phyloP scores from a whole-genome alignment of 2,888 invertebrate species.

The Chrysotoxum bicinctum region DNA sequence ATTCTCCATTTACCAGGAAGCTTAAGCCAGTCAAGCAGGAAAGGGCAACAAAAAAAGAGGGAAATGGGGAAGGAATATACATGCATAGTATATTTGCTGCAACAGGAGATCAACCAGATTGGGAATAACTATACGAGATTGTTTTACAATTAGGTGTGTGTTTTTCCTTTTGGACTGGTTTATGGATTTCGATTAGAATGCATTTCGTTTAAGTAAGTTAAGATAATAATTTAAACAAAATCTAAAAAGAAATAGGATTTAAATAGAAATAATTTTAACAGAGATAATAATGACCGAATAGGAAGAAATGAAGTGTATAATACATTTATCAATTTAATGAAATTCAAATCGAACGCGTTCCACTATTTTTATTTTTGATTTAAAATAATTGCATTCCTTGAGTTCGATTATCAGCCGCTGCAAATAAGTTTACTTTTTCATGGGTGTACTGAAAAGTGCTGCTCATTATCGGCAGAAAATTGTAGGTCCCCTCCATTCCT shows the following conservation, averaged over 20 bases:
- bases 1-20: slow-evolving; percentile 66
- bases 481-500: too few species aligned
- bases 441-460: too few species aligned
- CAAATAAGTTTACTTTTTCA: too few species aligned
- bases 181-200: not conserved
- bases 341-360: not conserved
- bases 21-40: slow-evolving; percentile 53
- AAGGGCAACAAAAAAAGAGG: slow-evolving; percentile 1
- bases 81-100: not conserved
- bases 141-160: slow-evolving; percentile 24
- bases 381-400: too few species aligned
- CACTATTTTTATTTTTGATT: too few species aligned
- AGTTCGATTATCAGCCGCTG: too few species aligned
- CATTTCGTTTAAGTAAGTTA: not conserved
- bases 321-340: not conserved
- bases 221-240: not conserved
- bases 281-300: not conserved
- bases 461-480: too few species aligned
- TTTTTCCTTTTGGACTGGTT: slow-evolving; percentile 6
- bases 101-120: slow-evolving; percentile 36
- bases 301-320: too few species aligned
- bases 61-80: not conserved
- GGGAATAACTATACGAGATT: not conserved
- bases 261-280: not conserved
- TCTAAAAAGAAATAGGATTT: not conserved